A percentile compares a stretch with the other conserved stretches of the same genome.
Evolutionary conservation across 2,797 vertebrate species (phyloP).

Genomic region (Coranthus polyacanthus): DNA sequence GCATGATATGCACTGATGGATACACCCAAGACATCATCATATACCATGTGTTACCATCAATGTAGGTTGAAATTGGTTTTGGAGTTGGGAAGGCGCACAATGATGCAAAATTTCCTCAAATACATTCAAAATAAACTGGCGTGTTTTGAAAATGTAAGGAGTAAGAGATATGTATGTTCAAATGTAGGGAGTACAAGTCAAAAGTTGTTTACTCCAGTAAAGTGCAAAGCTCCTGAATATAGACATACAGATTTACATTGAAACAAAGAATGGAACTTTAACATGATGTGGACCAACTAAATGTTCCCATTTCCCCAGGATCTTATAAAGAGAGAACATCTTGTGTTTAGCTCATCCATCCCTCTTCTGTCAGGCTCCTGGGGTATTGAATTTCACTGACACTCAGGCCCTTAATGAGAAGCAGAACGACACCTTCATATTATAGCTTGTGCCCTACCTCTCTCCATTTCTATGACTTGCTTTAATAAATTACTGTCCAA

Average conservation of each 20-base stretch:
- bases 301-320: conserved; percentile 62
- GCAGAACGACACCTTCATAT: conserved; percentile 72
- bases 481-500: conserved; percentile 92
- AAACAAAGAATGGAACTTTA: conserved; percentile 28
- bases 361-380: conserved; percentile 61
- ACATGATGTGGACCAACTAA: conserved; percentile 40
- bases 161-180: too few species aligned
- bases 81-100: too few species aligned
- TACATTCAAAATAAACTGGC: too few species aligned
- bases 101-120: too few species aligned
- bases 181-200: too few species aligned
- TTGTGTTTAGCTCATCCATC: conserved; percentile 62
- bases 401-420: conserved; percentile 74
- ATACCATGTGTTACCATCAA: too few species aligned
- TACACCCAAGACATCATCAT: too few species aligned
- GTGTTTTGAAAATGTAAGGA: too few species aligned
- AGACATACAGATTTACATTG: conserved; percentile 25
- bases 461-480: conserved; percentile 84
- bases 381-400: conserved; percentile 70
- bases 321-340: conserved; percentile 66
- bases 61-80: too few species aligned
- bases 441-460: conserved; percentile 74
- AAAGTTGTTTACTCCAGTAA: too few species aligned
- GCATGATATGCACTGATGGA: too few species aligned
- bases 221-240: neutral